phyloP scores from a whole-genome alignment of 1,140 invertebrate species.

The Dreissena polymorpha region DNA sequence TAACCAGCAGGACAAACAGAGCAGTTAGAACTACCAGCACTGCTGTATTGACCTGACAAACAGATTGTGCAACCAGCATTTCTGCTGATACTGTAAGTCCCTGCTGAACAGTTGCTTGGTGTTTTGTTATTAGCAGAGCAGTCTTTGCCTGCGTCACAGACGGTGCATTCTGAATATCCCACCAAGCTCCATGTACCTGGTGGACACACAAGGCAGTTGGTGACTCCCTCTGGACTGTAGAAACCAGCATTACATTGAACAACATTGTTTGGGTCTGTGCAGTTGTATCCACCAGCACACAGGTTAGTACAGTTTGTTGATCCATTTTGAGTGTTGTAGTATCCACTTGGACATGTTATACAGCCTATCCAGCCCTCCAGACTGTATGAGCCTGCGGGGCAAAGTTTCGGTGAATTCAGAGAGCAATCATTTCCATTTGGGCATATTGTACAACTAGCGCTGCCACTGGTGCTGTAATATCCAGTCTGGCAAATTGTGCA shows the following conservation, averaged over 20 bases:
- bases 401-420: conserved; percentile 38
- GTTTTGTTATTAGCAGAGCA: conserved; percentile 26
- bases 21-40: conserved; percentile 42
- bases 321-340: conserved; percentile 48
- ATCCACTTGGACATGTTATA: conserved; percentile 58
- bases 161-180: conserved; percentile 32
- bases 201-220: conserved; percentile 59
- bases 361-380: conserved; percentile 9
- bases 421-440: conserved; percentile 58
- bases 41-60: conserved; percentile 33
- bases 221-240: conserved; percentile 57
- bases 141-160: conserved; percentile 58
- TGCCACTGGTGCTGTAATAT: conserved; percentile 16
- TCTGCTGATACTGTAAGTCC: conserved; percentile 57
- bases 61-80: conserved; percentile 48
- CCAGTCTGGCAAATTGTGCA: conserved; percentile 34
- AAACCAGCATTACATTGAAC: conserved; percentile 54
- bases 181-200: conserved; percentile 58
- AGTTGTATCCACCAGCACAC: conserved; percentile 1
- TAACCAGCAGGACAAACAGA: conserved; percentile 59
- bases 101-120: conserved; percentile 47
- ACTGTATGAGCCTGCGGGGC: conserved; percentile 56
- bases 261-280: conserved; percentile 29
- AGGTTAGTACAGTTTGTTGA: conserved; percentile 52
- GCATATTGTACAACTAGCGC: conserved; percentile 24